Base-by-base conservation (phyloP, 2,113 vertebrate species). In the Diadophis punctatus region DNA sequence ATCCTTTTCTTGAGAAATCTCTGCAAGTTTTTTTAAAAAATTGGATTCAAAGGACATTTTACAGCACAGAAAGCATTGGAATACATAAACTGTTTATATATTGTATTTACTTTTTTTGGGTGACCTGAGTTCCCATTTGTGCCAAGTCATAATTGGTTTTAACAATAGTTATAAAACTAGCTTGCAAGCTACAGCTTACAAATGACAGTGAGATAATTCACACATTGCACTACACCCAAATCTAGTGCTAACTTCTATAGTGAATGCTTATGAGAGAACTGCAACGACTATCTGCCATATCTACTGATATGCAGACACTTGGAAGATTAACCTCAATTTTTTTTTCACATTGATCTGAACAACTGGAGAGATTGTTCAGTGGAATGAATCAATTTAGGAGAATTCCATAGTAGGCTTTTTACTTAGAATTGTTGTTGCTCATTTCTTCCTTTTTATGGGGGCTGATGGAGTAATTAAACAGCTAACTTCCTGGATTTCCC, bases 1-100 rank as follows among this genome's bases (percentile, higher is more conserved):
- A 60, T 95, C 34, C 30, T 93, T 80, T 92, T 63, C 8, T 90
- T 90, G 85, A 95, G 92, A 48, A 25, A 91, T 95, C 22, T 55
- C 22, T 20, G 8, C 27, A 85, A 46, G 52, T 39, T 52, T 90
- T 49, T 16, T 2, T n/a, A n/a, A n/a, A 46, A 90, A 30, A 46
- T 18, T 34, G 27, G 60, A n/a, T 74, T 51, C 63, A 51, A 8
- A 86, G 39, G 25, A 43, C 18, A 84, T 90, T 85, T 39, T 56
- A 56, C 3, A 23, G 51, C 52, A 7, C 3, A 16, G 2, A 90
- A 52, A 84, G 51, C 6, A 7, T 80, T 80, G 0, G 2, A 80
- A 34, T 39, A 39, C 34, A 39, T 20, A 39, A 80, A 80, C 68
- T 80, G 34, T 80, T 39, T 8, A 39, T 39, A 20, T 39, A 80